Conservation (phyloP, 1,140 invertebrate species). For the Drosophila elegans region DNA sequence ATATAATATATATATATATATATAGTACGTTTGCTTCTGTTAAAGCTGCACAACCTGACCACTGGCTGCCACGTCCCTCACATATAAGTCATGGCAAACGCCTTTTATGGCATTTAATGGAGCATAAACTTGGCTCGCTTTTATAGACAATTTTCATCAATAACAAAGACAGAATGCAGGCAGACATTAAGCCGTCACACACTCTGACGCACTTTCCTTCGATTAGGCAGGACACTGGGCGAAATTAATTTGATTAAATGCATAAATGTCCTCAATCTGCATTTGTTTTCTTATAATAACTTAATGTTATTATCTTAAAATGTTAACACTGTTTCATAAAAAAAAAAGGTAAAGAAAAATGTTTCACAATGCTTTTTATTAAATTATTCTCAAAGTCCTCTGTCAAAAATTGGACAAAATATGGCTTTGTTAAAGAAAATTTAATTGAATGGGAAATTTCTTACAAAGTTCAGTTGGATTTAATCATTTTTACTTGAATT, state of each 20-base stretch:
- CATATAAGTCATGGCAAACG: slow-evolving; percentile 60
- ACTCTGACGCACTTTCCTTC: slow-evolving; percentile 17
- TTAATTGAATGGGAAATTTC: too few species aligned
- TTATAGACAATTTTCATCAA: slow-evolving; percentile 78
- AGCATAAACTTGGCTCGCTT: slow-evolving; percentile 61
- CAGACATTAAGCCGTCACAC: slow-evolving; percentile 50
- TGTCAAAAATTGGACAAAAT: too few species aligned
- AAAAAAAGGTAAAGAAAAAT: too few species aligned
- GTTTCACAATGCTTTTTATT: too few species aligned
- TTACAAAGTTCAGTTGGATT: too few species aligned
- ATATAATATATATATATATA: slow-evolving; percentile 26
- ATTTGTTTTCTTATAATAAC: too few species aligned
- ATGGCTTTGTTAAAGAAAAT: too few species aligned
- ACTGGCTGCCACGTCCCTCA: slow-evolving; percentile 33
- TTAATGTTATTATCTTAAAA: too few species aligned
- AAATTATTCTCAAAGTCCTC: too few species aligned
- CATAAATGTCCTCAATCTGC: too few species aligned
- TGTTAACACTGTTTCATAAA: too few species aligned
- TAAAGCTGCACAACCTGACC: slow-evolving; percentile 36
- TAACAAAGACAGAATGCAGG: slow-evolving; percentile 51
- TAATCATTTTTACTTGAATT: too few species aligned
- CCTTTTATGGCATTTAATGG: slow-evolving; percentile 74
- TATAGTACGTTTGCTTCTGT: slow-evolving; percentile 3
- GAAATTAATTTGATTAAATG: not conserved
- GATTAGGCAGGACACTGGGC: slow-evolving; percentile 4